These are phyloP conservation scores for Parazoanthus darwini DNA, from an alignment of 92 coral and sea anemone genomes.

Conservation along the genomic window DNA sequence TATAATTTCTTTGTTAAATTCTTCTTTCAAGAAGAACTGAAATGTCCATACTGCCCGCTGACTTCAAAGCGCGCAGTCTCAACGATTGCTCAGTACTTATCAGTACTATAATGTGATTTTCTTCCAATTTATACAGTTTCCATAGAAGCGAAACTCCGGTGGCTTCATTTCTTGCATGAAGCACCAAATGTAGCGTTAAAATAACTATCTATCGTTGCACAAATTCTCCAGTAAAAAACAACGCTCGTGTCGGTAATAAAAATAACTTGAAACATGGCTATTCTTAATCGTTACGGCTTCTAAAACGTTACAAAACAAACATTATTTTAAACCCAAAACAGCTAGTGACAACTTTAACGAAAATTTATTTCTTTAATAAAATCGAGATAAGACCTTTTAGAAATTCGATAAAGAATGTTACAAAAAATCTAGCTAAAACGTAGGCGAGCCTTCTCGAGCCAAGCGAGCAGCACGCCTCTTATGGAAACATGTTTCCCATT, in stretches of 20 bases:
- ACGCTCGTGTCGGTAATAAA: slow-evolving; percentile 26
- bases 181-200: slow-evolving; percentile 25
- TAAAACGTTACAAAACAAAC: slow-evolving; percentile 29
- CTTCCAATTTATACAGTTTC: slow-evolving; percentile 27
- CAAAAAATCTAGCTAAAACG: not conserved
- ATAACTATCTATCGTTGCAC: slow-evolving; percentile 17
- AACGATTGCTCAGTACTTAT: slow-evolving; percentile 17
- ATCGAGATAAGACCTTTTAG: not conserved
- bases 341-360: not conserved
- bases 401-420: not conserved
- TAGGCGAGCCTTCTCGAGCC: not conserved
- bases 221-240: slow-evolving; percentile 35
- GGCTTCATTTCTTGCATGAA: slow-evolving; percentile 3
- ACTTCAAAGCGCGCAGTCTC: slow-evolving; percentile 6
- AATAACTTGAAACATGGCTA: slow-evolving; percentile 37
- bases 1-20: slow-evolving; percentile 1
- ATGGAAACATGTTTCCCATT: not conserved
- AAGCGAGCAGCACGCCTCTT: not conserved
- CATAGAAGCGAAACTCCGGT: not conserved
- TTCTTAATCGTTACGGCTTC: not conserved
- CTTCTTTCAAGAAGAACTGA: slow-evolving; percentile 18
- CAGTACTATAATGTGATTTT: slow-evolving; percentile 16
- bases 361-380: not conserved
- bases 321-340: not conserved
- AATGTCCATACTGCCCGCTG: slow-evolving; percentile 6